Conservation (phyloP, 2,113 vertebrate genomes). For the Podarcis muralis region DNA sequence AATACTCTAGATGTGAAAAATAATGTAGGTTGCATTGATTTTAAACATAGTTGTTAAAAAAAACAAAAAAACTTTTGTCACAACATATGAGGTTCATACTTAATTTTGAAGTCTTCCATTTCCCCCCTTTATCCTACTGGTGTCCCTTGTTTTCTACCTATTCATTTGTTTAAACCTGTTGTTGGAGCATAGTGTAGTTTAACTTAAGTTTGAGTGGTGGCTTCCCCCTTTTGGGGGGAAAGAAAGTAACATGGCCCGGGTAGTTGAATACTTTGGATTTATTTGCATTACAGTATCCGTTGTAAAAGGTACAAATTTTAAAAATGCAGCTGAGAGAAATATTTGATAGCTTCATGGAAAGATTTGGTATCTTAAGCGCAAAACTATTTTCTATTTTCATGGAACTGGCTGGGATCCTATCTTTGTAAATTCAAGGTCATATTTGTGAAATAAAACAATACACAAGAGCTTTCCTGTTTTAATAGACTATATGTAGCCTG, state of each 20-base stretch:
- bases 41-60: slow-evolving; percentile 61
- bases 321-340: slow-evolving; percentile 70
- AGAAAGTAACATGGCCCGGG: slow-evolving; percentile 48
- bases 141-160: slow-evolving; percentile 65
- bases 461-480: slow-evolving; percentile 74
- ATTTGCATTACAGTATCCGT: slow-evolving; percentile 70
- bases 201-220: slow-evolving; percentile 60
- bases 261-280: slow-evolving; percentile 64
- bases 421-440: slow-evolving; percentile 73
- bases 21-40: slow-evolving; percentile 50
- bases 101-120: slow-evolving; percentile 82
- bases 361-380: slow-evolving; percentile 74
- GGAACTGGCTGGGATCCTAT: slow-evolving; percentile 75
- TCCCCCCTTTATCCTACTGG: slow-evolving; percentile 67
- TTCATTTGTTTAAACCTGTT: slow-evolving; percentile 46
- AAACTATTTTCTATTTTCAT: slow-evolving; percentile 77
- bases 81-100: slow-evolving; percentile 64
- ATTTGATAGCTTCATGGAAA: slow-evolving; percentile 79
- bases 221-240: slow-evolving; percentile 61
- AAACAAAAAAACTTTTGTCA: slow-evolving; percentile 48
- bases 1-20: slow-evolving; percentile 30
- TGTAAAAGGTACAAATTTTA: slow-evolving; percentile 71
- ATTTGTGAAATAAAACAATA: slow-evolving; percentile 74
- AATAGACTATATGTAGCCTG: slow-evolving; percentile 79
- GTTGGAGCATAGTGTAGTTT: slow-evolving; percentile 62